phyloP scores from a whole-genome alignment of 2,797 vertebrate genomes.

The Percopsis omiscomaycus region DNA sequence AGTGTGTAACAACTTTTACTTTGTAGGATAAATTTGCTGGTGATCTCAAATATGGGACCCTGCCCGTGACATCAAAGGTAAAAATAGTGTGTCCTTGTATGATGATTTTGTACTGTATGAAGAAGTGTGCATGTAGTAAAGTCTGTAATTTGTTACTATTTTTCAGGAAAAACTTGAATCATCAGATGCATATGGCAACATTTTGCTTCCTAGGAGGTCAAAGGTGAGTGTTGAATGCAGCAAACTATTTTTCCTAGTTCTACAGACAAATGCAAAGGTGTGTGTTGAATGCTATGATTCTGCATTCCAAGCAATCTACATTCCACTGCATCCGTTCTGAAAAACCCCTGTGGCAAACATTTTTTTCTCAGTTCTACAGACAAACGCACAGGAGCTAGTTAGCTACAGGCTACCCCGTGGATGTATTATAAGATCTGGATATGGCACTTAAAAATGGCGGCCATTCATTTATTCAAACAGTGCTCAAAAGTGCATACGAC shows the following conservation, averaged over 20 bases:
- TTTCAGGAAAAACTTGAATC: constrained; percentile 10
- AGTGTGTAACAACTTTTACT: neutral
- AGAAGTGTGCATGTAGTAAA: neutral
- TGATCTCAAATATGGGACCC: constrained; percentile 25
- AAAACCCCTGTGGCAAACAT: too few species aligned
- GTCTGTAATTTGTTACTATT: neutral
- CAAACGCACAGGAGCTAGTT: too few species aligned
- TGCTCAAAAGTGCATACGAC: too few species aligned
- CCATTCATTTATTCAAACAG: too few species aligned
- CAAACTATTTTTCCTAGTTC: too few species aligned
- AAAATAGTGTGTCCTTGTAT: neutral
- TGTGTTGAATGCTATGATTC: neutral
- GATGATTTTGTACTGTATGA: neutral
- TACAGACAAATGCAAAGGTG: neutral
- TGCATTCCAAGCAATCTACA: too few species aligned
- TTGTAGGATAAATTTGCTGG: constrained; percentile 48
- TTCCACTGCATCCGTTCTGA: too few species aligned
- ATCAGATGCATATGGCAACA: neutral
- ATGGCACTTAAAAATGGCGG: too few species aligned
- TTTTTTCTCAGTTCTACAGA: too few species aligned
- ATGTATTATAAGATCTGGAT: too few species aligned
- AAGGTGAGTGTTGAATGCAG: constrained; percentile 2
- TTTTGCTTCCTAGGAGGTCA: neutral
- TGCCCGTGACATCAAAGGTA: constrained; percentile 54
- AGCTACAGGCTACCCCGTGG: too few species aligned